These are phyloP conservation scores for Meteorus sp. DNA, from an alignment of 1,140 invertebrate species.

Conservation along the genomic window DNA sequence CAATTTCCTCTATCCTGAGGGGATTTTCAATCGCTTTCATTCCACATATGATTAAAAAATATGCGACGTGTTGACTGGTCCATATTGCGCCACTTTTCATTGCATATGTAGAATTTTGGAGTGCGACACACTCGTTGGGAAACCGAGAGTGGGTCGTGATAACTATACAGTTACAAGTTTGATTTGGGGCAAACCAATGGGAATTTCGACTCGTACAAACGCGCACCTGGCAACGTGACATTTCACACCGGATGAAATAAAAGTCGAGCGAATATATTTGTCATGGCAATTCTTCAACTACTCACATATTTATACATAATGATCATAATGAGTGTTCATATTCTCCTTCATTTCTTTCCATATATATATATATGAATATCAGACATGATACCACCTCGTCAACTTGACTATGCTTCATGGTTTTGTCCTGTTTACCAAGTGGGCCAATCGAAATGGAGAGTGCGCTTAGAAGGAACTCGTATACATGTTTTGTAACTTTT, in stretches of 20 bases:
- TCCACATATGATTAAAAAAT: not conserved
- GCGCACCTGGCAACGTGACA: conserved; percentile 27
- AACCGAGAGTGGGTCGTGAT: conserved; percentile 48
- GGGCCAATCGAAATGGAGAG: conserved; percentile 58
- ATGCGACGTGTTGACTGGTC: no score
- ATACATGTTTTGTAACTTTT: not conserved
- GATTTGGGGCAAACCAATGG: conserved; percentile 23
- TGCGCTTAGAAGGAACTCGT: conserved; percentile 23
- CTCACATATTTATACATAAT: not conserved
- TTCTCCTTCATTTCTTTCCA: conserved; percentile 3
- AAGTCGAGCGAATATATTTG: conserved; percentile 44
- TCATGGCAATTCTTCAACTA: conserved; percentile 3
- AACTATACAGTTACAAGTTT: conserved; percentile 30
- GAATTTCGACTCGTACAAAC: conserved; percentile 21
- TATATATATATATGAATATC: no score
- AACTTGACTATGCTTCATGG: conserved; percentile 32
- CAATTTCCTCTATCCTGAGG: no score
- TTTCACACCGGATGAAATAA: conserved; percentile 36
- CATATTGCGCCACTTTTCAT: conserved; percentile 4
- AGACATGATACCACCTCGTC: conserved; percentile 32
- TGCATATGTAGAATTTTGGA: conserved; percentile 36
- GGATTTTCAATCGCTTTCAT: not conserved
- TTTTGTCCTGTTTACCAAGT: conserved; percentile 58
- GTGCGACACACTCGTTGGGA: conserved; percentile 39
- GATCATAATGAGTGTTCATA: not conserved